phyloP scores from a whole-genome alignment of 1,140 invertebrate genomes.

The Leptestheria dahalacensis region DNA sequence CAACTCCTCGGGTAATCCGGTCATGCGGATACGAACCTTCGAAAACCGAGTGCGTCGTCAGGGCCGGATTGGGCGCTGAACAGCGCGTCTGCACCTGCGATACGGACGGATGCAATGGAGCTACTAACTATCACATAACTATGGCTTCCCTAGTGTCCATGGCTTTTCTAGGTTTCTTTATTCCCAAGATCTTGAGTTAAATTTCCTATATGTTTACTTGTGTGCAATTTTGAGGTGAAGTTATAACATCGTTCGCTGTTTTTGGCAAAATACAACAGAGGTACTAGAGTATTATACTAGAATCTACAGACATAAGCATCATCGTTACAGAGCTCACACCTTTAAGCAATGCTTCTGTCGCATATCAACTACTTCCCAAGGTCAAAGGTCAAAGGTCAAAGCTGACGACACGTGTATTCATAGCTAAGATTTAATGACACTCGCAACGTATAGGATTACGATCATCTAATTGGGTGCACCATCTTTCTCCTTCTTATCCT shows the following conservation, averaged over 20 bases:
- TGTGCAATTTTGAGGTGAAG: too few relatives aligned
- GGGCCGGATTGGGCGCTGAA: constrained; percentile 69
- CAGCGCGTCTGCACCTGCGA: constrained; percentile 72
- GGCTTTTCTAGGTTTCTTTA: background rate
- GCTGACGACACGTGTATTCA: background rate
- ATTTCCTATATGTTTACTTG: too few relatives aligned
- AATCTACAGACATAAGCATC: too few relatives aligned
- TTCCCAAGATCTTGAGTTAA: background rate
- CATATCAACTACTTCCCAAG: too few relatives aligned
- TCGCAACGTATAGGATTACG: background rate
- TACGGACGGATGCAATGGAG: constrained; percentile 55
- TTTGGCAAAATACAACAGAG: too few relatives aligned
- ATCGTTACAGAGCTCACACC: too few relatives aligned
- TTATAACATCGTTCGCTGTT: too few relatives aligned
- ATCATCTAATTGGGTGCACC: constrained; percentile 5
- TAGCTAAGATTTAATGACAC: background rate
- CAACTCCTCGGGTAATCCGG: constrained; percentile 44
- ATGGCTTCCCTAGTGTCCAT: background rate
- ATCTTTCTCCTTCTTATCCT: constrained; percentile 21
- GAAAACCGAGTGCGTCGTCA: constrained; percentile 62
- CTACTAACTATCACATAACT: constrained; percentile 11
- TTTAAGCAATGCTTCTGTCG: too few relatives aligned
- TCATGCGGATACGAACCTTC: constrained; percentile 64
- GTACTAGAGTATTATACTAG: too few relatives aligned
- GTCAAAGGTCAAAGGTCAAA: too few relatives aligned